These are phyloP conservation scores for Tiaroga cobitis DNA, from an alignment of 2,797 vertebrate species.

Conservation along the genomic window DNA sequence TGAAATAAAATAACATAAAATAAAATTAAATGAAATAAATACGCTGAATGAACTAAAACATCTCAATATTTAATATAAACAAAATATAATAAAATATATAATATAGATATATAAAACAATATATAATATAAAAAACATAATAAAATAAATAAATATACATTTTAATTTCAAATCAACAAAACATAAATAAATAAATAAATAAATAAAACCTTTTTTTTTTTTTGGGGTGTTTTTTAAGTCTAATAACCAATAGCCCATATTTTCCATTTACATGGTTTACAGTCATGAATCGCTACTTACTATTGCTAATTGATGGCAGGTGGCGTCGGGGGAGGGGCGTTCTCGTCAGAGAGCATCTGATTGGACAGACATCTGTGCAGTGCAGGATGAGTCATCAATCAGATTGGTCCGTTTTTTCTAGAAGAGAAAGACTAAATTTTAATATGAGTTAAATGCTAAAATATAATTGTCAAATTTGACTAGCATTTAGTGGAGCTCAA, in stretches of 20 bases:
- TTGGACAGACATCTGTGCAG: neutral
- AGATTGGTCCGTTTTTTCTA: neutral
- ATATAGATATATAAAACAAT: neutral
- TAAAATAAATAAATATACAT: neutral
- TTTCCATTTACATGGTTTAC: neutral
- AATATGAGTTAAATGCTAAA: neutral
- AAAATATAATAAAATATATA: neutral
- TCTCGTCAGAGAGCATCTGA: neutral
- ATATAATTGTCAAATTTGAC: neutral
- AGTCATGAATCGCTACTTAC: neutral
- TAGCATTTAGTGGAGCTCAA: neutral
- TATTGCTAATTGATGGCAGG: neutral
- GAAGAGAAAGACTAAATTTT: neutral
- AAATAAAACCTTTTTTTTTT: neutral
- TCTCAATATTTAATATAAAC: neutral
- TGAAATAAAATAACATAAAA: neutral
- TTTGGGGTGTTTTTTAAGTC: neutral
- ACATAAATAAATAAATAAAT: neutral
- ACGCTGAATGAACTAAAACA: neutral
- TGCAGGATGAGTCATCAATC: neutral
- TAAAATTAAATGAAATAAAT: neutral
- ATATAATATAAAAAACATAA: neutral
- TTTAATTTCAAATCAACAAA: neutral
- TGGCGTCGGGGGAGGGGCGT: neutral
- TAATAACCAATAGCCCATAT: neutral